A percentile compares a stretch with the other conserved stretches of the same genome.
phyloP scores from a whole-genome alignment of 2,113 vertebrate species.

The Gyps fulvus region DNA sequence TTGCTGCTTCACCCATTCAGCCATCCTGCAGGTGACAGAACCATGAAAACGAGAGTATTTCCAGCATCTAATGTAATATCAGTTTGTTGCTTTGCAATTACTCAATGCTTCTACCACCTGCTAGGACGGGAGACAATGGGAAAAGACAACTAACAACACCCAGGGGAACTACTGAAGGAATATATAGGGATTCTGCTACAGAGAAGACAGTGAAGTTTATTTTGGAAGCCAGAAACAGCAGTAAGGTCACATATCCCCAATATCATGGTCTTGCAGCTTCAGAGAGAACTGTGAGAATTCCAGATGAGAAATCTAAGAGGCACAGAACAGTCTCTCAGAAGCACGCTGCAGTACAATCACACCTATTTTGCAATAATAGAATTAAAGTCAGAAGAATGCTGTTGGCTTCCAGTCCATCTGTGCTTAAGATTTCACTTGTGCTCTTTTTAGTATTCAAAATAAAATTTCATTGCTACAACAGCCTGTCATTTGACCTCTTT shows the following conservation, averaged over 20 bases:
- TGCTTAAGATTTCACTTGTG: not conserved
- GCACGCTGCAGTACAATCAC: not conserved
- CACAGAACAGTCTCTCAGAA: not conserved
- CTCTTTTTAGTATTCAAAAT: not conserved
- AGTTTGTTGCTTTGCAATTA: not conserved
- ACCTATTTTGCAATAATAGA: not conserved
- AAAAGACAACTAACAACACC: not conserved
- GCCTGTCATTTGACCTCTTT: not conserved
- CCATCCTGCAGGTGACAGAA: slow-evolving; percentile 82
- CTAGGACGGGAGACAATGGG: not conserved
- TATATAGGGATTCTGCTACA: not conserved
- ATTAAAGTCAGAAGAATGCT: not conserved
- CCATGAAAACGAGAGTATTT: rapidly evolving
- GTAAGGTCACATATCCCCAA: not conserved
- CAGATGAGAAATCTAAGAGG: not conserved
- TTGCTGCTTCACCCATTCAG: slow-evolving; percentile 94
- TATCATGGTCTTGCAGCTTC: not conserved
- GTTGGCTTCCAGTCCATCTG: not conserved
- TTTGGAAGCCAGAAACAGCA: not conserved
- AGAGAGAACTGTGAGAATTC: not conserved
- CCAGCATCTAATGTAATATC: not conserved
- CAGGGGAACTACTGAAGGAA: not conserved
- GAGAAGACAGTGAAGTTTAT: not conserved
- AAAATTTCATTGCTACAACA: not conserved
- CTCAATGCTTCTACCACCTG: not conserved